Evolutionary conservation across 2,113 vertebrate species (phyloP).

Genomic region (Larimichthys polyactis): DNA sequence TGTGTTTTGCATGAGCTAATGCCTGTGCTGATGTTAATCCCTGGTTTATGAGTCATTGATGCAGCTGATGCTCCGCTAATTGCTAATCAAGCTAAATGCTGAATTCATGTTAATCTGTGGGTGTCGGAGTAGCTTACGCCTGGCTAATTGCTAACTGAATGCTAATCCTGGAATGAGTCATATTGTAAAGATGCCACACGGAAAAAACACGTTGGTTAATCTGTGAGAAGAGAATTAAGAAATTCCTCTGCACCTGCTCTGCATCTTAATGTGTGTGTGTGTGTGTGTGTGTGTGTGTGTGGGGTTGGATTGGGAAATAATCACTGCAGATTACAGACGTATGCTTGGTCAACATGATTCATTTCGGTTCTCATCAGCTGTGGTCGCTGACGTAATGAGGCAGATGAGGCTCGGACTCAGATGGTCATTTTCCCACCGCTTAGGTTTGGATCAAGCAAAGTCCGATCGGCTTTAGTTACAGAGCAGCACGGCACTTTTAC

Average conservation of each 20-base stretch:
- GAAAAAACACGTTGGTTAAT: constrained; percentile 52
- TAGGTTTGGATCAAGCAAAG: neutral
- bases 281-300: no score
- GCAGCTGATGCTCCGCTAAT: constrained; percentile 26
- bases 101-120: constrained; percentile 53
- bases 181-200: constrained; percentile 3
- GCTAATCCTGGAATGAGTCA: constrained; percentile 64
- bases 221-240: constrained; percentile 55
- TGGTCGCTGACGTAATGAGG: constrained; percentile 33
- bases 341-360: constrained; percentile 43
- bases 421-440: neutral
- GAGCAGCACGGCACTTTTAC: neutral
- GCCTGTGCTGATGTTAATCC: constrained; percentile 41
- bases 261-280: neutral
- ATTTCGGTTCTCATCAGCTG: constrained; percentile 41
- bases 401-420: neutral
- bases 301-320: constrained; percentile 63
- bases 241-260: constrained; percentile 55
- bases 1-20: neutral
- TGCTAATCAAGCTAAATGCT: constrained; percentile 55
- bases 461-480: neutral
- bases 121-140: neutral
- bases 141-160: constrained; percentile 51
- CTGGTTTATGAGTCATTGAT: constrained; percentile 57
- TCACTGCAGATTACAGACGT: constrained; percentile 58